A percentile compares a stretch with the other conserved stretches of the same genome.
phyloP scores from a whole-genome alignment of 2,113 vertebrate species.

The Pseudopodoces humilis region DNA sequence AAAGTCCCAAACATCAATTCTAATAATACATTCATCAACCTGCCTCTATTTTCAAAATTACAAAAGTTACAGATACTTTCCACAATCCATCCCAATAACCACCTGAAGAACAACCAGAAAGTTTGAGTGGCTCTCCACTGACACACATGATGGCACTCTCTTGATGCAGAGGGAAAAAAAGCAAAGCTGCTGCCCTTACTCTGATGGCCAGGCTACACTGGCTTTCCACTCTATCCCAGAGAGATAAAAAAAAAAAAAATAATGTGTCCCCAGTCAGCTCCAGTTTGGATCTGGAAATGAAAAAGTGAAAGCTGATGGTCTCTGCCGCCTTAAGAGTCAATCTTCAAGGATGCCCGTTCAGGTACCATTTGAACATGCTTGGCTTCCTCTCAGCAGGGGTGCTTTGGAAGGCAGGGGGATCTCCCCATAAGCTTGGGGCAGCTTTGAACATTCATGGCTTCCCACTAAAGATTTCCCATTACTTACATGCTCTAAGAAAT shows the following conservation, averaged over 20 bases:
- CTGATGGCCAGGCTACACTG: not conserved
- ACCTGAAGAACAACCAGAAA: not conserved
- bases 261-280: not conserved
- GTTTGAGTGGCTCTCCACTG: not conserved
- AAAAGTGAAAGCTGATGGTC: not conserved
- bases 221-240: not conserved
- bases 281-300: not conserved
- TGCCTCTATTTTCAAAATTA: not conserved
- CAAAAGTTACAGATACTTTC: not conserved
- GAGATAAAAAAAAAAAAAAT: not conserved
- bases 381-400: not conserved
- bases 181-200: not conserved
- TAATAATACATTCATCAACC: not conserved
- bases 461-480: not conserved
- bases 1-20: not conserved
- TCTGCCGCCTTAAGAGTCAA: not conserved
- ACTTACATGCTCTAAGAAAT: not conserved
- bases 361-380: not conserved
- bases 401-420: not conserved
- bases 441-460: not conserved
- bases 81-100: not conserved
- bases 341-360: not conserved
- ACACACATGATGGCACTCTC: rapidly evolving
- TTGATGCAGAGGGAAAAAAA: not conserved
- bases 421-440: not conserved